Percentiles rank a stretch among this genome's conserved stretches.
Evolutionary conservation across 1,140 invertebrate genomes (phyloP).

Genomic region (Penaeus japonicus): DNA sequence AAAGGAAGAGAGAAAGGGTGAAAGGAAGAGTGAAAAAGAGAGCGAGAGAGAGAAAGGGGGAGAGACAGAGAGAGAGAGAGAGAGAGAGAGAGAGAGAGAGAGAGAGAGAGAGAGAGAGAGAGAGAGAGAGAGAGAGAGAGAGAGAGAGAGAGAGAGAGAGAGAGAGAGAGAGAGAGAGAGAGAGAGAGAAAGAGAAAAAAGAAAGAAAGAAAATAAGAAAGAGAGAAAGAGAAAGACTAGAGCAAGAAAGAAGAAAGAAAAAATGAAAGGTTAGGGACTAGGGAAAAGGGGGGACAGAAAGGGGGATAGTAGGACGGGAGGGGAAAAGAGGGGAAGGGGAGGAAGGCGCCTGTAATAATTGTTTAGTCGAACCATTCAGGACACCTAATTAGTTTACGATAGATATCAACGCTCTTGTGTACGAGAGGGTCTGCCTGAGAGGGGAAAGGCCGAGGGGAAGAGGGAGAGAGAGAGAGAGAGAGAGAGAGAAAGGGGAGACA

Average conservation of each 20-base stretch:
- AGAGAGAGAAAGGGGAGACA: not conserved
- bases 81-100: not conserved
- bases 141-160: not conserved
- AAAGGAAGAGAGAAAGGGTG: too few species aligned
- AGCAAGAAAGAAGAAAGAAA: not conserved
- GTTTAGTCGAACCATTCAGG: slow-evolving; percentile 49
- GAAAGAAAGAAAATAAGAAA: not conserved
- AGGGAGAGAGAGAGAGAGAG: not conserved
- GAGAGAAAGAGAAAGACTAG: too few species aligned
- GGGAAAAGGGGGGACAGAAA: not conserved
- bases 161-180: not conserved
- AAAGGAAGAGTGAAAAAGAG: too few species aligned
- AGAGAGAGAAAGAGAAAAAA: not conserved
- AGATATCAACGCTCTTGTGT: slow-evolving; percentile 53
- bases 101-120: not conserved
- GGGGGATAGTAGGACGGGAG: not conserved
- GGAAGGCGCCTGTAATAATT: slow-evolving; percentile 41
- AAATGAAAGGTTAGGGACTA: not conserved
- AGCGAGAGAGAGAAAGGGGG: too few species aligned
- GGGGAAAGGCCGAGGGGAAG: not conserved
- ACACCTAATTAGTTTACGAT: slow-evolving; percentile 53
- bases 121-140: not conserved
- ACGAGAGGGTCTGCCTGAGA: not conserved
- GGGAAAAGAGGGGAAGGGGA: not conserved
- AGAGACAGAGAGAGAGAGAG: too few species aligned